phyloP scores from a whole-genome alignment of 37 sponge, comb jelly and placozoan genomes.

The Dysidea cf. avara region DNA sequence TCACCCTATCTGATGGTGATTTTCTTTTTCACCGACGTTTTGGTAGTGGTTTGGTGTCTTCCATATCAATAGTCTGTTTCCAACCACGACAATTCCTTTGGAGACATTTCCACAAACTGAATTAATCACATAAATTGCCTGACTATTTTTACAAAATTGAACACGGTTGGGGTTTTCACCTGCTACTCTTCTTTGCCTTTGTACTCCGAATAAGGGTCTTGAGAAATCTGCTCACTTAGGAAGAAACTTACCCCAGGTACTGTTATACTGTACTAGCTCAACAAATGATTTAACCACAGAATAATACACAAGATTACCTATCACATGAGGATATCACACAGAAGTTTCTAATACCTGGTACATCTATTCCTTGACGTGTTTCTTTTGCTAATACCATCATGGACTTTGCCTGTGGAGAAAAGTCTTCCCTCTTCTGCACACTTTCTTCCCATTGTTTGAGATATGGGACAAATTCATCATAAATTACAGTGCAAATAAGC shows the following conservation, averaged over 20 bases:
- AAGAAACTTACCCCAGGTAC: too few species aligned
- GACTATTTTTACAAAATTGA: constrained; percentile 47
- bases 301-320: not conserved
- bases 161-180: constrained; percentile 42
- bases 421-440: not conserved
- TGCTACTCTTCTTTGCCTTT: constrained; percentile 30
- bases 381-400: constrained; percentile 35
- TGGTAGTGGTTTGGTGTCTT: not conserved
- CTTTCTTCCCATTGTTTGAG: constrained; percentile 34
- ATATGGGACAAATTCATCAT: constrained; percentile 44
- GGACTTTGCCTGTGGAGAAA: not conserved
- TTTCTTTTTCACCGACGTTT: too few species aligned
- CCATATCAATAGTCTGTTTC: constrained; percentile 1
- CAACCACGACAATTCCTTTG: constrained; percentile 42
- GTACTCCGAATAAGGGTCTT: constrained; percentile 54
- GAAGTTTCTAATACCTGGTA: constrained; percentile 42
- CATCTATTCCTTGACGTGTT: constrained; percentile 25
- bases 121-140: constrained; percentile 44
- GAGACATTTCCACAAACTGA: constrained; percentile 4
- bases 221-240: constrained; percentile 33
- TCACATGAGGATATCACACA: too few species aligned
- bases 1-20: too few species aligned
- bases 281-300: constrained; percentile 17
- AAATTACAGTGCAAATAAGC: constrained; percentile 5
- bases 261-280: constrained; percentile 12